Evolutionary conservation across 2,113 vertebrate species (phyloP).

Genomic region (Echinops telfairi): DNA sequence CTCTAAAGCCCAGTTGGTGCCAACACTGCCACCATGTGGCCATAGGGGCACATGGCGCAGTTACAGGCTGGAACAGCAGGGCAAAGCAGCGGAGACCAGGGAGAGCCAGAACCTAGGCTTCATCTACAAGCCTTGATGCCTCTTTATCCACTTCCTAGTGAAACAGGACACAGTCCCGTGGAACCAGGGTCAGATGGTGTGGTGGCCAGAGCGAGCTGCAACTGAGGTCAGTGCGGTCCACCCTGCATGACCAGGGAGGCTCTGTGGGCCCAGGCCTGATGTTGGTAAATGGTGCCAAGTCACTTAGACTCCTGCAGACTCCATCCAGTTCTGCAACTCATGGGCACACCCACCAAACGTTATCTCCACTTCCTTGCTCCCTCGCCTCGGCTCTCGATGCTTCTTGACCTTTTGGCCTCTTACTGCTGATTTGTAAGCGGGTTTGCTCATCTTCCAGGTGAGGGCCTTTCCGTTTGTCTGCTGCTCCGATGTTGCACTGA

Average conservation of each 20-base stretch:
- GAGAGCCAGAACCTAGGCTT: neutral
- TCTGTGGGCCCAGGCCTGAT: neutral
- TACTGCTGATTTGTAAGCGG: too few relatives aligned
- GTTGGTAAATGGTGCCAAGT: neutral
- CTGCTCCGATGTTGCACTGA: too few relatives aligned
- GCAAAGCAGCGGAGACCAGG: neutral
- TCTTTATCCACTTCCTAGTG: neutral
- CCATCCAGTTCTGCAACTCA: neutral
- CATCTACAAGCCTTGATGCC: too few relatives aligned
- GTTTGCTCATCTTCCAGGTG: too few relatives aligned
- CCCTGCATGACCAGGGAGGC: neutral
- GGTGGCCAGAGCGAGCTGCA: neutral
- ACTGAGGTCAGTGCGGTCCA: neutral
- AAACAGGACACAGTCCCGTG: neutral
- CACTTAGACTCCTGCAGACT: neutral
- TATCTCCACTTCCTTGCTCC: neutral
- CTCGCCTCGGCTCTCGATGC: neutral
- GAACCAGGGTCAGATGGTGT: neutral
- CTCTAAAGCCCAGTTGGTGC: conserved; percentile 66
- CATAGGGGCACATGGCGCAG: neutral
- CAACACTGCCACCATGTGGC: conserved; percentile 84
- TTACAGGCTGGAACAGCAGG: neutral
- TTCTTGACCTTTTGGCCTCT: neutral
- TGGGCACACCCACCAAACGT: neutral
- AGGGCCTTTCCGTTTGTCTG: too few relatives aligned